A percentile compares a stretch with the other conserved stretches of the same genome.
phyloP scores from a whole-genome alignment of 2,797 vertebrate species.

The Parambassis ranga region DNA sequence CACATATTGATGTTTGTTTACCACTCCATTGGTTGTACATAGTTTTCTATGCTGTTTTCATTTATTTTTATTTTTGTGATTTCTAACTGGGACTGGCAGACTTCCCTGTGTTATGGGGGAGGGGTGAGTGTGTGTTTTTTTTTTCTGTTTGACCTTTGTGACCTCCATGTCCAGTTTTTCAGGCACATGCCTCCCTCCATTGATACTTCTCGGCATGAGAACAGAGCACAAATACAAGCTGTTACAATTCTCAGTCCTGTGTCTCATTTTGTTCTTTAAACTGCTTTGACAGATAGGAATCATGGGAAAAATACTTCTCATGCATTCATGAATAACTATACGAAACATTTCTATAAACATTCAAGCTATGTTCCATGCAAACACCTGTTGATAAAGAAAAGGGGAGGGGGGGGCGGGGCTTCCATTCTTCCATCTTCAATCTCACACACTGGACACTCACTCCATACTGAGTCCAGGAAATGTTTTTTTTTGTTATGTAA shows the following conservation, averaged over 20 bases:
- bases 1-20: conserved; percentile 86
- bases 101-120: conserved; percentile 34
- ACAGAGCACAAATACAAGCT: conserved; percentile 82
- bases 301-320: background rate
- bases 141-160: conserved; percentile 56
- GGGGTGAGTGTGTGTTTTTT: background rate
- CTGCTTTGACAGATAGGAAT: conserved; percentile 7
- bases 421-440: too few relatives aligned
- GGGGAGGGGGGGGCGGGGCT: too few relatives aligned
- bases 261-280: conserved; percentile 64
- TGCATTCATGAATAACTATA: background rate
- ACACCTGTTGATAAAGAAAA: conserved; percentile 19
- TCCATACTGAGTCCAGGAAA: too few relatives aligned
- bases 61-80: conserved; percentile 61
- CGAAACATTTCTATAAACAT: background rate
- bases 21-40: conserved; percentile 88
- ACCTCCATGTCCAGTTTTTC: conserved; percentile 66
- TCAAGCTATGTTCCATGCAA: background rate
- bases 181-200: conserved; percentile 45
- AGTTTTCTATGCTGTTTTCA: conserved; percentile 83
- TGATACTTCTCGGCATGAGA: conserved; percentile 73
- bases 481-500: conserved; percentile 59
- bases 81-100: conserved; percentile 69
- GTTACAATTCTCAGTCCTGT: conserved; percentile 73
- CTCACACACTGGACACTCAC: too few relatives aligned